phyloP scores from a whole-genome alignment of 1,140 invertebrate species.

The Drosophila triauraria region DNA sequence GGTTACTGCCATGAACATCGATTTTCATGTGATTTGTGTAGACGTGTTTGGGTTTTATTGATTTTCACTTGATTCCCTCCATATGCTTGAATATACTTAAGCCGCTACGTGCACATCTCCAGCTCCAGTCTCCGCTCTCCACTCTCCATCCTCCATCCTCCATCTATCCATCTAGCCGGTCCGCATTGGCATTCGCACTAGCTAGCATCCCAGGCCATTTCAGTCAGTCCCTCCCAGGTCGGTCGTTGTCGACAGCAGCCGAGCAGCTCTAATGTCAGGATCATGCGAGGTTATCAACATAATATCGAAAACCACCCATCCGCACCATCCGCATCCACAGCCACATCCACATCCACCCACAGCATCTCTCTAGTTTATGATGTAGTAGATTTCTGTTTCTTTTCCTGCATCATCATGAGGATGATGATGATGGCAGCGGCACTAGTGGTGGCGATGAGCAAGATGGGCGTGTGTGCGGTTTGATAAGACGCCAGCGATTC shows the following conservation, averaged over 20 bases:
- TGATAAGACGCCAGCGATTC: conserved; percentile 67
- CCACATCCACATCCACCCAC: conserved; percentile 26
- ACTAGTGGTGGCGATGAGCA: conserved; percentile 15
- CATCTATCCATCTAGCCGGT: background rate
- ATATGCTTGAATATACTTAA: conserved; percentile 83
- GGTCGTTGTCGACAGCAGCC: conserved; percentile 31
- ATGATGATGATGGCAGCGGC: conserved; percentile 16
- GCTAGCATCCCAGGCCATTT: background rate
- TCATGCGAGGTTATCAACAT: conserved; percentile 81
- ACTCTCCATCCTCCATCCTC: background rate
- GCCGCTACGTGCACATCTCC: conserved; percentile 77
- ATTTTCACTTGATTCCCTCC: conserved; percentile 83
- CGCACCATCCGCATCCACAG: conserved; percentile 23
- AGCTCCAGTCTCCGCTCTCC: conserved; percentile 30
- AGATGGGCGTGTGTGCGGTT: conserved; percentile 75
- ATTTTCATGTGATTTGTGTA: conserved; percentile 83
- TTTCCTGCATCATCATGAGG: conserved; percentile 31
- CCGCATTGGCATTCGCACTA: conserved; percentile 28
- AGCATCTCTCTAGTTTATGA: conserved; percentile 77
- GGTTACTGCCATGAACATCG: conserved; percentile 62
- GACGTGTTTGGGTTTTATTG: conserved; percentile 83
- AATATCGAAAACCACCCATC: conserved; percentile 66
- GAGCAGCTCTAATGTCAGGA: conserved; percentile 77
- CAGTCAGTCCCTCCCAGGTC: conserved; percentile 28
- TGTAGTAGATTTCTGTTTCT: conserved; percentile 69